These are phyloP conservation scores for Thaumatotibia leucotreta DNA, from an alignment of 1,140 invertebrate genomes.

Conservation along the genomic window DNA sequence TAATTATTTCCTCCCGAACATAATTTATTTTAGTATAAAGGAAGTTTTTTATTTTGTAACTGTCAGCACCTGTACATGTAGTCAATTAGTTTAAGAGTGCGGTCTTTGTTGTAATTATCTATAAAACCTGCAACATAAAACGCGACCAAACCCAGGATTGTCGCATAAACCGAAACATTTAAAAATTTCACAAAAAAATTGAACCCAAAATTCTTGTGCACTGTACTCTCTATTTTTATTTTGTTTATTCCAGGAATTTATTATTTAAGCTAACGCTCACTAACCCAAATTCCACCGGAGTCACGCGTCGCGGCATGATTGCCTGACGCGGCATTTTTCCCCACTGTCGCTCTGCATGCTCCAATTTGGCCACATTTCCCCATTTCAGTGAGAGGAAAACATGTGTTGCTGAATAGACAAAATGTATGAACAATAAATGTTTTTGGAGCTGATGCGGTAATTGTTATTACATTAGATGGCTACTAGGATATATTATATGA, in stretches of 20 bases:
- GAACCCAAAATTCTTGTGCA: background rate
- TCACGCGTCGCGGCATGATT: conserved; percentile 8
- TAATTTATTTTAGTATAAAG: background rate
- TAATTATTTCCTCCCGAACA: background rate
- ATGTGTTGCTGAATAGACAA: background rate
- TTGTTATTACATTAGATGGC: background rate
- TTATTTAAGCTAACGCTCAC: background rate
- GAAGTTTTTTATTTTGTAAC: background rate
- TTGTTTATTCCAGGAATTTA: conserved; percentile 2
- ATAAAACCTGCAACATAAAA: background rate
- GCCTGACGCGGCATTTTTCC: conserved; percentile 4
- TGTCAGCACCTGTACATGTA: background rate
- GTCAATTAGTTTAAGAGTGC: too few species aligned
- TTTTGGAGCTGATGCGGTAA: background rate
- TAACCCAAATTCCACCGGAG: background rate
- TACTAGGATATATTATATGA: background rate
- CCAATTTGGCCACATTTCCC: conserved; percentile 1
- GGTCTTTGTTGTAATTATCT: too few species aligned
- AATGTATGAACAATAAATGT: background rate
- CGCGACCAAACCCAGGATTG: background rate
- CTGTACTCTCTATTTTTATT: background rate
- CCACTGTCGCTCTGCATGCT: conserved; percentile 1
- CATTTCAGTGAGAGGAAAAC: background rate
- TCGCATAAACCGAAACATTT: background rate
- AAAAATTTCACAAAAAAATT: background rate